Conservation (phyloP, 2,113 vertebrate species). For the Albula goreensis region DNA sequence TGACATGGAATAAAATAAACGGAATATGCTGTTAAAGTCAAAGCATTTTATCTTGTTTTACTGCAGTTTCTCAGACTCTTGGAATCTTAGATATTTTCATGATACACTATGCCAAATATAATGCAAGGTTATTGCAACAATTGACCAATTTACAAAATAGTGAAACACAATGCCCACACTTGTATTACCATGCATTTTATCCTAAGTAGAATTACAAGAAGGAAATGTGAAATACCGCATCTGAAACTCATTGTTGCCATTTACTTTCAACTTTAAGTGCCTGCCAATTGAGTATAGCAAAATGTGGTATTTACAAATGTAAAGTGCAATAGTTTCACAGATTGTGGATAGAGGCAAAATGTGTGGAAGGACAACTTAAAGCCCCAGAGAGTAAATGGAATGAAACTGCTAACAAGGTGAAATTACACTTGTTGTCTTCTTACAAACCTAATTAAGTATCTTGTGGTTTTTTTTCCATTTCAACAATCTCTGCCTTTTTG, state of each 20-base stretch:
- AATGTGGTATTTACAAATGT: neutral
- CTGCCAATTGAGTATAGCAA: neutral
- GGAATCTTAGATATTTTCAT: no score
- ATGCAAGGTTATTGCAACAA: no score
- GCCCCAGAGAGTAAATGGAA: conserved; percentile 32
- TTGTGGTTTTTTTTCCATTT: conserved; percentile 43
- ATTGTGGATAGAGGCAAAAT: neutral
- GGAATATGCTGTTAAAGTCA: no score
- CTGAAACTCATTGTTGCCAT: neutral
- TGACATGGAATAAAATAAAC: no score
- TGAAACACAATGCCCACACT: no score
- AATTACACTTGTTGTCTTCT: conserved; percentile 44
- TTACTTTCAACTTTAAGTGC: neutral
- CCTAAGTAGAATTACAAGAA: no score
- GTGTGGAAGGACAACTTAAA: neutral
- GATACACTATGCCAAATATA: no score
- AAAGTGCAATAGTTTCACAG: neutral
- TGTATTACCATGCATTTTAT: no score
- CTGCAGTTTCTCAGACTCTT: no score
- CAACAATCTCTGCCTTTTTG: conserved; percentile 44
- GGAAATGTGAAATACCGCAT: neutral
- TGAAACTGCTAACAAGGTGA: conserved; percentile 46
- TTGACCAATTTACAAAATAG: no score
- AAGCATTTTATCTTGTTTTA: no score
- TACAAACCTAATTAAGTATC: conserved; percentile 49